A percentile compares a stretch with the other conserved stretches of the same genome.
Evolutionary conservation across 1,140 invertebrate species (phyloP).

Genomic region (Druon quercuslanigerum): DNA sequence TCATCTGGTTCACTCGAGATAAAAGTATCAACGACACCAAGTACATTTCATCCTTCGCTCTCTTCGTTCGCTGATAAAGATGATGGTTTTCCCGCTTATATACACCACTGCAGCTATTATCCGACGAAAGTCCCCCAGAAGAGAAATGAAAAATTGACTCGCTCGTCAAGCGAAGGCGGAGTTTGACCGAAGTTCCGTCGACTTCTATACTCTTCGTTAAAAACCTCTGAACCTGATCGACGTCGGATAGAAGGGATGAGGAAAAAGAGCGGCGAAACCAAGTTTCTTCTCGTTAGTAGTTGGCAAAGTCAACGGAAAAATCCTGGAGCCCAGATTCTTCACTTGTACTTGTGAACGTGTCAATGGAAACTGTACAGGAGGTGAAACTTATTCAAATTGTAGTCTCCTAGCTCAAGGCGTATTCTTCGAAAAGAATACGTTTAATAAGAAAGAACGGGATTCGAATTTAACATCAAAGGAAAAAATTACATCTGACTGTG

Average conservation of each 20-base stretch:
- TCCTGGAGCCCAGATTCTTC: slow-evolving; percentile 45
- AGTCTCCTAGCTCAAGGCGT: not conserved
- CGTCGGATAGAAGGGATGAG: slow-evolving; percentile 42
- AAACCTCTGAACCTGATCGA: slow-evolving; percentile 46
- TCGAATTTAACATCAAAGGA: slow-evolving; percentile 4
- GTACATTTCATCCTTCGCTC: slow-evolving; percentile 22
- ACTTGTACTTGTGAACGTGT: not conserved
- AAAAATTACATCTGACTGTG: not conserved
- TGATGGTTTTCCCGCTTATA: slow-evolving; percentile 41
- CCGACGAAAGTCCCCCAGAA: slow-evolving; percentile 56
- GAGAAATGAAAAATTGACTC: slow-evolving; percentile 69
- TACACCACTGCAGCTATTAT: slow-evolving; percentile 50
- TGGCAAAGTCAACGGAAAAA: slow-evolving; percentile 47
- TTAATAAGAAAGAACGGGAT: not conserved
- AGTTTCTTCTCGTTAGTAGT: slow-evolving; percentile 60
- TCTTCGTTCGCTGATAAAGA: slow-evolving; percentile 33
- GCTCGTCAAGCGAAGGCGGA: slow-evolving; percentile 56
- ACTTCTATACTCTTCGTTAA: slow-evolving; percentile 58
- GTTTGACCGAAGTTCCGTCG: slow-evolving; percentile 60
- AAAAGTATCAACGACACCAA: not conserved
- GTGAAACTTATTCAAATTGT: slow-evolving; percentile 28
- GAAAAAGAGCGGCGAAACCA: slow-evolving; percentile 48
- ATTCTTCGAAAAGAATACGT: not conserved
- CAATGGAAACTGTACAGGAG: slow-evolving; percentile 23
- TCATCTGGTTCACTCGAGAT: too few relatives aligned